These are phyloP conservation scores for Eumerus sabulonum DNA, from an alignment of 2,888 invertebrate species.

Conservation along the genomic window DNA sequence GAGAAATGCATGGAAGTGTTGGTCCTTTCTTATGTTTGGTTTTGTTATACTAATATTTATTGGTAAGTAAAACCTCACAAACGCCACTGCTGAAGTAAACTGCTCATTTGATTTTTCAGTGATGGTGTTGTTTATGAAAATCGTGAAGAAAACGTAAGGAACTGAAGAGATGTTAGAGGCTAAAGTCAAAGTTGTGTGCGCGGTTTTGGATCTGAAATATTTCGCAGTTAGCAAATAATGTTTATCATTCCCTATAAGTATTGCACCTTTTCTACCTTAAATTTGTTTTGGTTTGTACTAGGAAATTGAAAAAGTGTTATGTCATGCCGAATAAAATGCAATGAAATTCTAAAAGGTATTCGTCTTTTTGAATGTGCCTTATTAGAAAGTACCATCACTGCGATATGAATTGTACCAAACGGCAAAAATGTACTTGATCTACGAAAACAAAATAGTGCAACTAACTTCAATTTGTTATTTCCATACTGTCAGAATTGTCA, in stretches of 20 bases:
- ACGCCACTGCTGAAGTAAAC: no score
- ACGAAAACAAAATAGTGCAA: neutral
- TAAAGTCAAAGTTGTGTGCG: neutral
- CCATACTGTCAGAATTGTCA: conserved; percentile 58
- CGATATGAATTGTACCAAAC: neutral
- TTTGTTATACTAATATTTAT: conserved; percentile 92
- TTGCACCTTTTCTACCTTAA: conserved; percentile 28
- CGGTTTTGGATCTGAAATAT: conserved; percentile 1
- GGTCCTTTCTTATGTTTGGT: conserved; percentile 95
- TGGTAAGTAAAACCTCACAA: conserved; percentile 84
- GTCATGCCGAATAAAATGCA: no score
- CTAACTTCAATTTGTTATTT: conserved; percentile 35
- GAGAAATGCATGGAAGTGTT: conserved; percentile 93
- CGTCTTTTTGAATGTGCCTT: neutral
- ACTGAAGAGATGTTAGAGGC: no score
- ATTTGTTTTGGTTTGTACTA: conserved; percentile 7
- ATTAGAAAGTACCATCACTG: neutral
- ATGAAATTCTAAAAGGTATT: no score
- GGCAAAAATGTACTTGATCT: conserved; percentile 11
- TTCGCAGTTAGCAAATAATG: conserved; percentile 16
- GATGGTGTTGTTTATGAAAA: conserved; percentile 96
- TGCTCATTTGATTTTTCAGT: conserved; percentile 81
- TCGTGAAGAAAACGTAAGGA: conserved; percentile 85
- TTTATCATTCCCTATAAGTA: conserved; percentile 51
- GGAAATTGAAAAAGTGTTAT: neutral